Conservation (phyloP, 2,113 vertebrate species). For the Pithys albifrons region DNA sequence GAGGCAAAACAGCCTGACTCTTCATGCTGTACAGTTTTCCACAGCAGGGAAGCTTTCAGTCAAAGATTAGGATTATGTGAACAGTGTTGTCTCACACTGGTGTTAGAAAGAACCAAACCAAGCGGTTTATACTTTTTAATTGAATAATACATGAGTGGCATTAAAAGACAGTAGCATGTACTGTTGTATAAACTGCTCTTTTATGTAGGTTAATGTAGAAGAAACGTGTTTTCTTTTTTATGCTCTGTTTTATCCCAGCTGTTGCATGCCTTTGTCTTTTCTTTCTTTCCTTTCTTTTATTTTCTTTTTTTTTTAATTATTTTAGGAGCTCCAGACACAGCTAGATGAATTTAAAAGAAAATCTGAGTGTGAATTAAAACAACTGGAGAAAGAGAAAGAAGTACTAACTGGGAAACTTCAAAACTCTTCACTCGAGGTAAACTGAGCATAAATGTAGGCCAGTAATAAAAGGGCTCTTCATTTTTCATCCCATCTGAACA, state of each 20-base stretch:
- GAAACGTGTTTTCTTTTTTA: not conserved
- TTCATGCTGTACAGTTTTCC: not conserved
- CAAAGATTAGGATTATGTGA: not conserved
- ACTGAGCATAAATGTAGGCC: not conserved
- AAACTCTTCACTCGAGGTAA: conserved; percentile 84
- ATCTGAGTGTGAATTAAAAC: conserved; percentile 75
- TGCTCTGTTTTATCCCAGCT: not conserved
- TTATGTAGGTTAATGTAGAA: not conserved
- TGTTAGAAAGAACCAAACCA: not conserved
- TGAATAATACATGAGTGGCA: not conserved
- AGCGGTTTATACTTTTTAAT: not conserved
- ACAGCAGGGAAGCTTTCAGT: not conserved
- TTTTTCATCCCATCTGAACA: not conserved
- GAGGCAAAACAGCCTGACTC: not conserved
- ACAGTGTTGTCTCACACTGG: not conserved
- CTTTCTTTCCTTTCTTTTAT: not conserved
- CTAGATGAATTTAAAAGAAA: conserved; percentile 85
- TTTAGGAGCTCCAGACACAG: conserved; percentile 76
- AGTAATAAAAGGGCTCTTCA: not conserved
- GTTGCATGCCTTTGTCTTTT: not conserved
- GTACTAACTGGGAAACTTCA: conserved; percentile 80
- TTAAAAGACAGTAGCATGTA: not conserved
- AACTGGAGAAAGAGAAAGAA: conserved; percentile 83
- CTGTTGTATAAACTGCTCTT: not conserved
- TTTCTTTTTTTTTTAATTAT: not conserved